Evolutionary conservation across 1,140 invertebrate species (phyloP).

Genomic region (Drosophila serrata): DNA sequence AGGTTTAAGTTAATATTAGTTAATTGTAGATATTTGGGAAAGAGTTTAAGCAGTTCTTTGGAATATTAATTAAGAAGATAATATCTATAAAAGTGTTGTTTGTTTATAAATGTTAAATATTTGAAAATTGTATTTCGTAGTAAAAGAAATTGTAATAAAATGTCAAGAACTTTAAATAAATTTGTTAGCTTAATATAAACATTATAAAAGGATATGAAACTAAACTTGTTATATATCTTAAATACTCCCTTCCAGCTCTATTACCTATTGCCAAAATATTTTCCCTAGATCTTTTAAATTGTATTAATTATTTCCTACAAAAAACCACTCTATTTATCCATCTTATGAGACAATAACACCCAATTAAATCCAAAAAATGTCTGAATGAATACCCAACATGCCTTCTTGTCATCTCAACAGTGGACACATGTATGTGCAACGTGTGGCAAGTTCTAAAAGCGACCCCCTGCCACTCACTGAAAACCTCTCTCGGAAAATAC

Average conservation of each 20-base stretch:
- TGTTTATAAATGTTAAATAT: not conserved
- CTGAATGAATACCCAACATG: conserved; percentile 13
- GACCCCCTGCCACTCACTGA: conserved; percentile 43
- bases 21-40: not conserved
- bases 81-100: not conserved
- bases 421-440: conserved; percentile 24
- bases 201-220: too few species aligned
- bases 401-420: conserved; percentile 12
- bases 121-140: too few species aligned
- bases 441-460: conserved; percentile 58
- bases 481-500: not conserved
- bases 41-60: not conserved
- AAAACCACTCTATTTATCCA: not conserved
- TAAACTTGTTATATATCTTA: too few species aligned
- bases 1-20: not conserved
- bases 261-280: not conserved
- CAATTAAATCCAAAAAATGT: conserved; percentile 15
- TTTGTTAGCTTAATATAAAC: accelerated
- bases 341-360: not conserved
- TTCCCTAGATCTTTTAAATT: not conserved
- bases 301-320: not conserved
- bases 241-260: not conserved
- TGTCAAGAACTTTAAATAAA: too few species aligned
- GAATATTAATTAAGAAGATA: not conserved
- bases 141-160: not conserved